phyloP scores from a whole-genome alignment of 2,797 vertebrate species.

The Melanotaenia boesemani region DNA sequence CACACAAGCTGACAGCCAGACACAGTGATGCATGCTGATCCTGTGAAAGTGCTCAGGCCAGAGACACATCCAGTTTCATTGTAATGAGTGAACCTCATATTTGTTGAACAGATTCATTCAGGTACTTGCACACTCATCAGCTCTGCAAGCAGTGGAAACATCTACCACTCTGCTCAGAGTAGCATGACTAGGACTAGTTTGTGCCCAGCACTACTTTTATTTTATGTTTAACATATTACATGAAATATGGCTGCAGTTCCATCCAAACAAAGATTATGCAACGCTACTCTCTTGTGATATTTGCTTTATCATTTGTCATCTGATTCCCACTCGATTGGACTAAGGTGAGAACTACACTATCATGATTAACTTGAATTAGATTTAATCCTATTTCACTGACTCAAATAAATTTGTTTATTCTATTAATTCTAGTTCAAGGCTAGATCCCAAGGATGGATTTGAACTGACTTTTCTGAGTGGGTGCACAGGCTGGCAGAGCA shows the following conservation, averaged over 20 bases:
- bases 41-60: slow-evolving; percentile 17
- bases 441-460: slow-evolving; percentile 33
- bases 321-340: slow-evolving; percentile 42
- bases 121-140: slow-evolving; percentile 3
- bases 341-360: slow-evolving; percentile 17
- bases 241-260: slow-evolving; percentile 47
- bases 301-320: slow-evolving; percentile 44
- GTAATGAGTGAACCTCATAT: slow-evolving; percentile 33
- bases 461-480: slow-evolving; percentile 64
- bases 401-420: slow-evolving; percentile 56
- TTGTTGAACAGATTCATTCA: slow-evolving; percentile 20
- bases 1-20: slow-evolving; percentile 37
- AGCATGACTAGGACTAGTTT: slow-evolving; percentile 15
- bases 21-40: slow-evolving; percentile 32
- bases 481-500: slow-evolving; percentile 49
- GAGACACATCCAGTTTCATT: slow-evolving; percentile 24
- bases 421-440: slow-evolving; percentile 50
- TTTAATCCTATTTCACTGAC: slow-evolving; percentile 60
- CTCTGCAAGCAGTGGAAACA: neutral
- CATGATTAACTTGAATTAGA: slow-evolving; percentile 33
- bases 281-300: slow-evolving; percentile 47
- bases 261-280: slow-evolving; percentile 48
- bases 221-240: slow-evolving; percentile 34
- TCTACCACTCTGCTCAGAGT: neutral
- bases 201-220: slow-evolving; percentile 1